A percentile compares a stretch with the other conserved stretches of the same genome.
phyloP scores from a whole-genome alignment of 2,113 vertebrate genomes.

The Erinaceus europaeus region DNA sequence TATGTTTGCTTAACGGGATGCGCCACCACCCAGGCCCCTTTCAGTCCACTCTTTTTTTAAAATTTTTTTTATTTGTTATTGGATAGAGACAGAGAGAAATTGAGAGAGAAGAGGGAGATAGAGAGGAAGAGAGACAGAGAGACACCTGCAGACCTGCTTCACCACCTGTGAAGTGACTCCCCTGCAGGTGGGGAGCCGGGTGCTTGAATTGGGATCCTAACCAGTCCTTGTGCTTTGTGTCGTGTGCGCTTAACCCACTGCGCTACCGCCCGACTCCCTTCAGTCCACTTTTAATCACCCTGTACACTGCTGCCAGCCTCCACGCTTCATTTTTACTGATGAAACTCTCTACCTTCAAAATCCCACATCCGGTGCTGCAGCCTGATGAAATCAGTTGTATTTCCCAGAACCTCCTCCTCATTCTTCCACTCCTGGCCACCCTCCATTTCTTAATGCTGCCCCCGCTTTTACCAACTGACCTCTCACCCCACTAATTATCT shows the following conservation, averaged over 20 bases:
- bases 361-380: background rate
- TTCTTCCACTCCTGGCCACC: background rate
- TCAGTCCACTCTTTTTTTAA: too few species aligned
- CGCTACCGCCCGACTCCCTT: background rate
- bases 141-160: too few species aligned
- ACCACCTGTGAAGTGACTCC: too few species aligned
- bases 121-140: too few species aligned
- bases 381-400: background rate
- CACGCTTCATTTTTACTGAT: background rate
- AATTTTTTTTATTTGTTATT: too few species aligned
- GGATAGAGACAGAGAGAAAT: too few species aligned
- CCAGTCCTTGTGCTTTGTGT: too few species aligned
- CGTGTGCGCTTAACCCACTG: background rate
- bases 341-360: background rate
- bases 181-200: too few species aligned
- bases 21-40: too few species aligned
- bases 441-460: background rate
- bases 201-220: too few species aligned
- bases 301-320: background rate
- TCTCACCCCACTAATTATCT: background rate
- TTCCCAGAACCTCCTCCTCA: background rate
- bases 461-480: background rate
- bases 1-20: too few species aligned
- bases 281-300: background rate
- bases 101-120: too few species aligned